Evolutionary conservation across 2,797 vertebrate species (phyloP).

Genomic region (Muscicapa comitata): DNA sequence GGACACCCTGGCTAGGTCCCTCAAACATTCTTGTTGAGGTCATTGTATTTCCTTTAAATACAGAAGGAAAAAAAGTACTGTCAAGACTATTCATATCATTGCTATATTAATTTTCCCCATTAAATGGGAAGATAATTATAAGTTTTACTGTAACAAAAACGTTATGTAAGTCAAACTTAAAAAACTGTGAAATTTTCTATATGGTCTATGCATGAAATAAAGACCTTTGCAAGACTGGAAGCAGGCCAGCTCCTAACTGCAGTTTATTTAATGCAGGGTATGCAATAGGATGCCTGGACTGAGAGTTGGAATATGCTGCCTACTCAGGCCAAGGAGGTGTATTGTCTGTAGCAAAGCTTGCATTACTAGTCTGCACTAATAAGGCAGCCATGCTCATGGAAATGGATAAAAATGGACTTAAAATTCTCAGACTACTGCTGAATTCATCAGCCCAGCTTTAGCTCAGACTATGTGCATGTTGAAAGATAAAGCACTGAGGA

Average conservation of each 20-base stretch:
- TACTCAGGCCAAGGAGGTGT: neutral
- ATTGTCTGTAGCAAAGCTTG: neutral
- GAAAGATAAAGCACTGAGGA: neutral
- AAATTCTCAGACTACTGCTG: neutral
- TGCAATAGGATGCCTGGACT: neutral
- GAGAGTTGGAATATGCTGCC: neutral
- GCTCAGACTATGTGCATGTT: neutral
- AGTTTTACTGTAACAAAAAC: neutral
- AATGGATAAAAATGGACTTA: neutral
- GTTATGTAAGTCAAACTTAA: conserved; percentile 27
- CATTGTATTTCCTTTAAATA: neutral
- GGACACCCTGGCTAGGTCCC: neutral
- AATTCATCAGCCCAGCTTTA: neutral
- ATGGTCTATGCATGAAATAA: neutral
- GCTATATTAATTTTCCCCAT: conserved; percentile 8
- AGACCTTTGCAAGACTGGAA: neutral
- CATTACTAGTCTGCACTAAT: neutral
- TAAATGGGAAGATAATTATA: neutral
- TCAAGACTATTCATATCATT: neutral
- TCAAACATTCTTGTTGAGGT: neutral
- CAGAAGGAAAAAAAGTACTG: neutral
- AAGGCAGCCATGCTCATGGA: neutral
- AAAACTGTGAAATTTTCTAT: neutral
- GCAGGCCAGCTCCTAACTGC: neutral
- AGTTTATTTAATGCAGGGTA: neutral